Evolutionary conservation across 2,113 vertebrate genomes (phyloP), one percentile per base, ranked within the genome.

Genomic region (Misgurnus mizolepis): DNA sequence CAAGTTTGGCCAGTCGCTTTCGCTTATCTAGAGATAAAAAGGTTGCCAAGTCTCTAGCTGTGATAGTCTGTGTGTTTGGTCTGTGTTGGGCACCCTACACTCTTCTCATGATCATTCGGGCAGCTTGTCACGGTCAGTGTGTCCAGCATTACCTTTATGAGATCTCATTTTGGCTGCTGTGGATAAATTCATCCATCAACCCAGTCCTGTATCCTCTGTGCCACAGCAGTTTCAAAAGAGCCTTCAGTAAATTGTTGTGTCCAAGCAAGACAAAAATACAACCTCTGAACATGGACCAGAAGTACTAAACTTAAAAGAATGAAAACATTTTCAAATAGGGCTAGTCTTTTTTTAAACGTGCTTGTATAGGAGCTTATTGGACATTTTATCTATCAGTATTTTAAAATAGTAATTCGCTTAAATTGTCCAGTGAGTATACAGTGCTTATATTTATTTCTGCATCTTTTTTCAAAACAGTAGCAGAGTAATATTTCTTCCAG

Each of bases 81-180:
- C 49, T 94, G n/a, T 93, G 92, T 49, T 94, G 92, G 91, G 90
- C 92, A n/a, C 93, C 92, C 0, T 95, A 93, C 41, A 93, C 91
- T 0, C 86, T 94, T 17, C 34, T 93, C 72, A 92, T 93, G 92
- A 93, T 94, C 85, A 92, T 93, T 80, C 81, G 88, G 79, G 92
- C 93, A 5, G 91, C 90, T 1, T 93, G 92, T 73, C 91, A 93
- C 0, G 88, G 91, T 4, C 90, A 82, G 17, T 91, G 92, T 10
- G 88, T 93, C 53, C 90, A 84, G 6, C 69, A 92, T 14, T 90
- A 89, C 27, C 89, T 94, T 76, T 93, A 91, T 6, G 93, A 95
- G 83, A 91, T 87, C 39, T 94, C 90, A 0, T 94, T 94, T 87
- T 94, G 93, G 90, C 87, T 95, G 3, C 87, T 93, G 49, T 93